Percentiles rank a stretch among this genome's conserved stretches.
Evolutionary conservation across 2,888 invertebrate genomes (phyloP).

Genomic region (Hydrotaea cyrtoneurina): DNA sequence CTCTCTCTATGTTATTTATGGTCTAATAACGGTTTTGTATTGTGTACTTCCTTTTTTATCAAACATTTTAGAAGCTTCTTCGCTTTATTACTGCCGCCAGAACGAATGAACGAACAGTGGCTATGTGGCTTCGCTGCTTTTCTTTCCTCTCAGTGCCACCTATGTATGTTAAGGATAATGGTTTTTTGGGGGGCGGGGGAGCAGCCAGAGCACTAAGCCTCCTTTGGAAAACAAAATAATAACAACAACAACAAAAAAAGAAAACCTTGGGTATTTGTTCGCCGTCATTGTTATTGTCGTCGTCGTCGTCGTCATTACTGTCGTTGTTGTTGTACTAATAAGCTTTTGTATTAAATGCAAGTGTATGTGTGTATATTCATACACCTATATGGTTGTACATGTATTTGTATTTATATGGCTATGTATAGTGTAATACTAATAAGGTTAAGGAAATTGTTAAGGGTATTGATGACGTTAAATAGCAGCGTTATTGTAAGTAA

Average conservation of each 20-base stretch:
- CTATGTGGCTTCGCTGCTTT: not conserved
- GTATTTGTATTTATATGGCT: not conserved
- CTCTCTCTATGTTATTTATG: constrained; percentile 9
- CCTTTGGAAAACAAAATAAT: constrained; percentile 62
- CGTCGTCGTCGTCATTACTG: constrained; percentile 26
- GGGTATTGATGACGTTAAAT: constrained; percentile 55
- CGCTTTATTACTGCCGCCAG: constrained; percentile 22
- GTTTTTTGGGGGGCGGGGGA: not conserved
- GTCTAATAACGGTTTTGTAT: constrained; percentile 30
- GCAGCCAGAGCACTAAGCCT: constrained; percentile 47
- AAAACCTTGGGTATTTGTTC: constrained; percentile 23
- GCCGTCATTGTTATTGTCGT: constrained; percentile 15
- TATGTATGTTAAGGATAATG: not conserved
- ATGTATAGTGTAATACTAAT: constrained; percentile 48
- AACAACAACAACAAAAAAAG: not conserved
- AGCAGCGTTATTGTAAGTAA: constrained; percentile 32
- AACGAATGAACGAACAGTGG: constrained; percentile 8
- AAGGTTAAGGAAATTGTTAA: constrained; percentile 63
- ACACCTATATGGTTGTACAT: not conserved
- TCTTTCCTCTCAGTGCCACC: not conserved
- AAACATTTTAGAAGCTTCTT: constrained; percentile 55
- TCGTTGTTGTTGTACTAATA: constrained; percentile 21
- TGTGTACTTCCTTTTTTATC: constrained; percentile 13
- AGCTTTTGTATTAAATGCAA: not conserved
- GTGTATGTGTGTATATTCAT: not conserved